Conservation (phyloP, 1,140 invertebrate genomes). For the Brachionus rubens region DNA sequence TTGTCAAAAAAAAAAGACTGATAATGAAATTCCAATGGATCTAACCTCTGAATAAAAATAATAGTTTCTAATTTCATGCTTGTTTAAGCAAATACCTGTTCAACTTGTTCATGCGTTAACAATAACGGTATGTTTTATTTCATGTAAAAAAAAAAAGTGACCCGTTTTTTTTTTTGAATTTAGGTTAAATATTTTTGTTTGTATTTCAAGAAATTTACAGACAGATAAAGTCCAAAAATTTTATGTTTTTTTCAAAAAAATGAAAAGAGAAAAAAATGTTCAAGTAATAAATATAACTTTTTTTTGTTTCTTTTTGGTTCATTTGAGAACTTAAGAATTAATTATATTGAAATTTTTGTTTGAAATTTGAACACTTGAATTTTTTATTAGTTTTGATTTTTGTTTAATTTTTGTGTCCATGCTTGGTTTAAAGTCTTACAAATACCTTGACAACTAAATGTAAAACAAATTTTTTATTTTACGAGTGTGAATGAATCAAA, state of each 20-base stretch:
- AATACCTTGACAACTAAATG: constrained; percentile 39
- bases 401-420: constrained; percentile 38
- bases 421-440: constrained; percentile 8
- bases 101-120: background rate
- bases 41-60: constrained; percentile 25
- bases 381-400: background rate
- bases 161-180: background rate
- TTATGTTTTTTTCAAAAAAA: background rate
- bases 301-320: constrained; percentile 33
- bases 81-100: background rate
- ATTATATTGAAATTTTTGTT: background rate
- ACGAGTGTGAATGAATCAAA: too few relatives aligned
- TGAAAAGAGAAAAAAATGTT: background rate
- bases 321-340: constrained; percentile 20
- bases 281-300: constrained; percentile 29
- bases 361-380: too few relatives aligned
- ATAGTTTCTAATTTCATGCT: constrained; percentile 20
- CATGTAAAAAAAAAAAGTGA: background rate
- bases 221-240: constrained; percentile 6
- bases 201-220: constrained; percentile 17
- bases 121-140: constrained; percentile 10
- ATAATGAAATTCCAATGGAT: constrained; percentile 20
- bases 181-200: background rate
- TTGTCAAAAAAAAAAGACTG: background rate
- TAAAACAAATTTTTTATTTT: too few relatives aligned